A percentile compares a stretch with the other conserved stretches of the same genome.
These are phyloP conservation scores for Nycteola revayana DNA, from an alignment of 2,888 invertebrate species.

Conservation along the genomic window DNA sequence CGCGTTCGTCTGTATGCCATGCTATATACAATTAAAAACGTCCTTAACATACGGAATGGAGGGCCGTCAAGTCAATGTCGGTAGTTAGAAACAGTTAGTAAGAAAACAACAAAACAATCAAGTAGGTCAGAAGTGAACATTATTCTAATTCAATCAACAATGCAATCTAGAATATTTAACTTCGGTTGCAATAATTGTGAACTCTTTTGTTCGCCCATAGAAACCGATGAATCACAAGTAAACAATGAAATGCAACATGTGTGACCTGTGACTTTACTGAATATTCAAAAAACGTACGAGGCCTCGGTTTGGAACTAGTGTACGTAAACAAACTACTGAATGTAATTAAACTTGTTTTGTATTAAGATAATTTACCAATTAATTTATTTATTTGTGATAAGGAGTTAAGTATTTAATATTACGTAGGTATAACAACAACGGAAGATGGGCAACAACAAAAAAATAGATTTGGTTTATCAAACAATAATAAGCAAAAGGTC, in stretches of 20 bases:
- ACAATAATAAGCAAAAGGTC: no score
- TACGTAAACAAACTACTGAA: neutral
- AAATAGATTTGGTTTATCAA: no score
- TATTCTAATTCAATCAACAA: no score
- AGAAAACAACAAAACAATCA: slow-evolving; percentile 10
- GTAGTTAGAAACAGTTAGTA: slow-evolving; percentile 34
- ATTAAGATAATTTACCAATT: no score
- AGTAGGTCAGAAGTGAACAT: neutral
- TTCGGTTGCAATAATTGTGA: slow-evolving; percentile 12
- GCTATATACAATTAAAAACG: slow-evolving; percentile 82
- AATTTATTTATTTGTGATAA: no score
- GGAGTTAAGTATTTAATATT: no score
- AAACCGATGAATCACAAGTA: slow-evolving; percentile 50
- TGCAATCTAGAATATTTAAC: slow-evolving; percentile 15
- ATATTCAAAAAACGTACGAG: slow-evolving; percentile 43
- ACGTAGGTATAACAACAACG: no score
- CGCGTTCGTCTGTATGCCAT: slow-evolving; percentile 91
- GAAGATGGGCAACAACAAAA: no score
- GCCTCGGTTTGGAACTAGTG: slow-evolving; percentile 25
- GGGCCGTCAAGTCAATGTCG: slow-evolving; percentile 41
- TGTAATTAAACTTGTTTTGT: no score
- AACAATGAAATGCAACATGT: slow-evolving; percentile 44
- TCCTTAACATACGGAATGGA: slow-evolving; percentile 57
- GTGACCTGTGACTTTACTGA: slow-evolving; percentile 49
- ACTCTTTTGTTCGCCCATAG: slow-evolving; percentile 18